Conservation (phyloP, 1,140 invertebrate species). For the Elysia chlorotica region DNA sequence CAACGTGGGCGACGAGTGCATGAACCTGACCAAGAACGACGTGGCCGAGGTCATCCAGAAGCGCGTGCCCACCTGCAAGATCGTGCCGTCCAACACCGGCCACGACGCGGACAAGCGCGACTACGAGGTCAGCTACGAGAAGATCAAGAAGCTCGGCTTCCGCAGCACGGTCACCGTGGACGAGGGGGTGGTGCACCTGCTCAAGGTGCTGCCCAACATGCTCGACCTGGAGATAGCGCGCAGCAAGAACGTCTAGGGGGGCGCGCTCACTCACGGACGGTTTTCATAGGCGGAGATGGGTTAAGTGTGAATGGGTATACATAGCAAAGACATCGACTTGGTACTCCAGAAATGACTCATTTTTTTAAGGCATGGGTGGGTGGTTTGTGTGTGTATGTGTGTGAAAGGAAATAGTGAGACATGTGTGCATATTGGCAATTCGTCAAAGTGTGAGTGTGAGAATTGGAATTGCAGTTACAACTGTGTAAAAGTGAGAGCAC, state of each 20-base stretch:
- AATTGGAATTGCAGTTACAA: too few relatives aligned
- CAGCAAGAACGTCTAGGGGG: slow-evolving; percentile 42
- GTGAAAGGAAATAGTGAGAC: too few relatives aligned
- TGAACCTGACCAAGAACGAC: slow-evolving; percentile 49
- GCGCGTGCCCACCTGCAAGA: slow-evolving; percentile 32
- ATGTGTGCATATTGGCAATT: too few relatives aligned
- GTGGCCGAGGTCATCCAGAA: slow-evolving; percentile 41
- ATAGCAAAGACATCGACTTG: too few relatives aligned
- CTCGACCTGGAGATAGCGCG: slow-evolving; percentile 30
- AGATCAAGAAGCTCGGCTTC: slow-evolving; percentile 41
- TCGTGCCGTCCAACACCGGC: slow-evolving; percentile 33
- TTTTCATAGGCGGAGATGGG: too few relatives aligned
- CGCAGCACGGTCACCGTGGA: slow-evolving; percentile 38
- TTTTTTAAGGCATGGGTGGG: too few relatives aligned
- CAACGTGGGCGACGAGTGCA: slow-evolving; percentile 48
- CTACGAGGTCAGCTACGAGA: slow-evolving; percentile 50
- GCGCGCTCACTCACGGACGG: too few relatives aligned
- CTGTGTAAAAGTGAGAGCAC: too few relatives aligned
- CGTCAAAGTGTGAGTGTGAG: too few relatives aligned
- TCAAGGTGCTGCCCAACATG: slow-evolving; percentile 43
- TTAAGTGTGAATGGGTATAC: too few relatives aligned
- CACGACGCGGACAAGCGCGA: slow-evolving; percentile 49
- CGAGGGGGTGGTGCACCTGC: slow-evolving; percentile 37
- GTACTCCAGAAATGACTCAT: too few relatives aligned
- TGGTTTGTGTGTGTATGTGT: too few relatives aligned